These are phyloP conservation scores for Theretra japonica DNA, from an alignment of 2,888 invertebrate species.

Conservation along the genomic window DNA sequence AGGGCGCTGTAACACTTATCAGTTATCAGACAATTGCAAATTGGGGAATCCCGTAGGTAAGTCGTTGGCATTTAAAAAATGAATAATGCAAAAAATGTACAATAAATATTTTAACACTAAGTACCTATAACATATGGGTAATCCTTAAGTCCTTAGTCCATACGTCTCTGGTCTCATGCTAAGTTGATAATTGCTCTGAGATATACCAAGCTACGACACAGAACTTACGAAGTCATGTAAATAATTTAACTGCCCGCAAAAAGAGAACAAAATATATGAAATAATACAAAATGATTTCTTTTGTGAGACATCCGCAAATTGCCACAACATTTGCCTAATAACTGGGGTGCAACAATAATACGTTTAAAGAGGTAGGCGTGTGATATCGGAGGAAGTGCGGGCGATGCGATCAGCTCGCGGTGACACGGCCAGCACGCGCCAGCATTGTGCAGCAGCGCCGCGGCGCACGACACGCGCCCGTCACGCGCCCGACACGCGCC, in stretches of 20 bases:
- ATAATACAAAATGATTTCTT: neutral
- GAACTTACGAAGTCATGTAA: too few species aligned
- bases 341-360: constrained; percentile 51
- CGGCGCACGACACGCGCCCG: constrained; percentile 37
- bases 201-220: too few species aligned
- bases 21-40: too few species aligned
- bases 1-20: too few species aligned
- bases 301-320: constrained; percentile 38
- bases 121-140: too few species aligned
- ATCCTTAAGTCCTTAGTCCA: too few species aligned
- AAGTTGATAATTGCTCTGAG: too few species aligned
- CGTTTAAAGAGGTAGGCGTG: constrained; percentile 60
- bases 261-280: neutral
- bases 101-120: neutral
- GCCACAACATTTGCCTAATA: constrained; percentile 47
- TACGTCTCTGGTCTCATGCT: too few species aligned
- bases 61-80: too few species aligned
- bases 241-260: neutral
- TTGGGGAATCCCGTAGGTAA: too few species aligned
- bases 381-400: constrained; percentile 54
- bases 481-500: constrained; percentile 29
- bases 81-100: neutral
- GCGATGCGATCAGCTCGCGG: constrained; percentile 23
- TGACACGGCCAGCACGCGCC: too few species aligned
- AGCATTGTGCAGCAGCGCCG: constrained; percentile 41